These are phyloP conservation scores for Catalaphyllia jardinei DNA, from an alignment of 64 coral and sea anemone species.

Conservation along the genomic window DNA sequence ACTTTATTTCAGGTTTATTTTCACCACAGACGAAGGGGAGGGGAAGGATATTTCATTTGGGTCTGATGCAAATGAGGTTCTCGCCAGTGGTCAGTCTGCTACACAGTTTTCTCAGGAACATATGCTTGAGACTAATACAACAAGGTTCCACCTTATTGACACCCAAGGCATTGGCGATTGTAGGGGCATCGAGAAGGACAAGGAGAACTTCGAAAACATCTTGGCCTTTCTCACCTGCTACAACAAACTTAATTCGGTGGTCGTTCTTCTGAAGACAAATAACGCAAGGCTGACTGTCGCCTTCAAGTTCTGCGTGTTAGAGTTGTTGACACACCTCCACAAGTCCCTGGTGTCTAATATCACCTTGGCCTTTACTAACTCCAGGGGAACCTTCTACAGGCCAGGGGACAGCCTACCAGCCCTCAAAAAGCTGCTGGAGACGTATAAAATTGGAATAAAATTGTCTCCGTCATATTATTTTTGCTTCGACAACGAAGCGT, in stretches of 20 bases:
- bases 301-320: conserved; percentile 36
- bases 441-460: not conserved
- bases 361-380: conserved; percentile 37
- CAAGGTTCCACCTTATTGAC: conserved; percentile 39
- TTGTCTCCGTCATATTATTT: conserved; percentile 29
- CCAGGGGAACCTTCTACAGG: conserved; percentile 39
- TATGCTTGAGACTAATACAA: not conserved
- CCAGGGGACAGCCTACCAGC: conserved; percentile 18
- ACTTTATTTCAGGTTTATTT: conserved; percentile 14
- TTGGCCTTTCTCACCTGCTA: conserved; percentile 35
- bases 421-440: conserved; percentile 8
- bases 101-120: conserved; percentile 18
- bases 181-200: conserved; percentile 20
- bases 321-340: conserved; percentile 35
- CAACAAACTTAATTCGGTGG: conserved; percentile 34
- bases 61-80: conserved; percentile 10
- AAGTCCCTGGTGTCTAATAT: conserved; percentile 37
- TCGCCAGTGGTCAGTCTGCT: conserved; percentile 19
- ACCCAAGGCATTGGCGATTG: conserved; percentile 39
- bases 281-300: conserved; percentile 27
- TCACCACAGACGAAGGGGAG: conserved; percentile 12
- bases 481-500: conserved; percentile 62
- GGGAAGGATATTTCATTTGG: conserved; percentile 12
- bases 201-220: conserved; percentile 38
- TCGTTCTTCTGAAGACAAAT: conserved; percentile 40